These are phyloP conservation scores for Lipotes vexillifer DNA, from an alignment of 2,113 vertebrate genomes.

Conservation along the genomic window DNA sequence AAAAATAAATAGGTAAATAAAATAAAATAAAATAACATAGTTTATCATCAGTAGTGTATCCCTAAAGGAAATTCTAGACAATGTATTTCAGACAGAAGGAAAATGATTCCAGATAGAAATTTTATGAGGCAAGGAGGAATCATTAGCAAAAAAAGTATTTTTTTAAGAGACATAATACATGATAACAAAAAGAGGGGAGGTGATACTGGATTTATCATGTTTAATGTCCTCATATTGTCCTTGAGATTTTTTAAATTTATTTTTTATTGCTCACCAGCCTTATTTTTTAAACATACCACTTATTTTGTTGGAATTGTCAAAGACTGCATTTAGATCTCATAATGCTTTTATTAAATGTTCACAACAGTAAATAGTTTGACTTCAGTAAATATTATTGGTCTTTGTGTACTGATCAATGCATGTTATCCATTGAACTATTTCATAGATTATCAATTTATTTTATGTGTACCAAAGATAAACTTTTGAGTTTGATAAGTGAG, in stretches of 20 bases:
- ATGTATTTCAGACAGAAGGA: background rate
- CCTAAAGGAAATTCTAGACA: background rate
- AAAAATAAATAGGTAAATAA: too few species aligned
- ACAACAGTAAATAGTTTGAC: slow-evolving; percentile 90
- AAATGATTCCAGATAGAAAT: background rate
- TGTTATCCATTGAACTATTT: slow-evolving; percentile 93
- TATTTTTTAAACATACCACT: slow-evolving; percentile 84
- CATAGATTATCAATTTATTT: slow-evolving; percentile 82
- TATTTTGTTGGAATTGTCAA: slow-evolving; percentile 83
- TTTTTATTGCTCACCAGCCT: slow-evolving; percentile 76
- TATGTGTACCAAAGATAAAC: background rate
- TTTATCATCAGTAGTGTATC: background rate
- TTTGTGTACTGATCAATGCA: slow-evolving; percentile 90
- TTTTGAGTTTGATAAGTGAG: background rate
- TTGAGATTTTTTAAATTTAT: background rate
- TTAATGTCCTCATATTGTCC: background rate
- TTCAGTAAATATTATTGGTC: slow-evolving; percentile 87
- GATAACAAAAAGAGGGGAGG: background rate
- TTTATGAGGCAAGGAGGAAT: background rate
- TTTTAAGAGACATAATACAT: background rate
- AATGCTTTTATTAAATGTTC: slow-evolving; percentile 92
- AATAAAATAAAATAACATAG: background rate
- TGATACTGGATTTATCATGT: background rate
- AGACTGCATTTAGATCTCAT: slow-evolving; percentile 84
- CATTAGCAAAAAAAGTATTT: background rate